Percentiles rank a stretch among this genome's conserved stretches.
Evolutionary conservation across 1,140 invertebrate species (phyloP).

Genomic region (Brachionus manjavacas): DNA sequence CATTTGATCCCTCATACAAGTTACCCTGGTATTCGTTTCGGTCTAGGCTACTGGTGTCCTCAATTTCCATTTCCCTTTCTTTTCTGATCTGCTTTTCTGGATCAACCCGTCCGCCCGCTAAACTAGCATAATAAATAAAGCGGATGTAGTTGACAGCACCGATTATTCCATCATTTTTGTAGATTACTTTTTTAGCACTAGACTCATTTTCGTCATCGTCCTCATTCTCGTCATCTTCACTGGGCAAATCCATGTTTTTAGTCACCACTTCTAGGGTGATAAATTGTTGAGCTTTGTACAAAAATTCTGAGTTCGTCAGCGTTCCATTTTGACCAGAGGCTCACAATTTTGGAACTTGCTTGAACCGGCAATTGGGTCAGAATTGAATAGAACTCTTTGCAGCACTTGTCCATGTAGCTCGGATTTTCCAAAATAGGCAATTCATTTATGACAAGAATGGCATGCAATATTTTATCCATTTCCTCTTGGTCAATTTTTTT

Average conservation of each 20-base stretch:
- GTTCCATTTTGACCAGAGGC: constrained; percentile 71
- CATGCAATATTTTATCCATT: constrained; percentile 63
- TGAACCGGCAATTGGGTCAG: constrained; percentile 67
- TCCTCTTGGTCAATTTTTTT: constrained; percentile 60
- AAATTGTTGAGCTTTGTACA: constrained; percentile 77
- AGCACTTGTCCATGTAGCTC: constrained; percentile 74
- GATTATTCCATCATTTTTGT: constrained; percentile 71
- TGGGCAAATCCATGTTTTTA: constrained; percentile 42
- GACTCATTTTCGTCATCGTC: constrained; percentile 80
- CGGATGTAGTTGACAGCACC: constrained; percentile 59
- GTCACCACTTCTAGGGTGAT: constrained; percentile 74
- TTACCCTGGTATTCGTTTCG: neutral
- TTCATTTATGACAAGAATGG: constrained; percentile 80
- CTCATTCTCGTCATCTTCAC: constrained; percentile 67
- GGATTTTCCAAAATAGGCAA: constrained; percentile 72
- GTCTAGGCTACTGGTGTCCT: neutral
- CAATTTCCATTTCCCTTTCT: constrained; percentile 22
- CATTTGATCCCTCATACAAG: neutral
- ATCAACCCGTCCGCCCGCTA: constrained; percentile 67
- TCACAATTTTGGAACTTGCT: constrained; percentile 73
- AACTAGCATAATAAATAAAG: constrained; percentile 82
- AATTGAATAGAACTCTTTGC: constrained; percentile 75
- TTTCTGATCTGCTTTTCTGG: constrained; percentile 2
- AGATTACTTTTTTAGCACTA: constrained; percentile 61
- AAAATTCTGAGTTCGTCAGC: constrained; percentile 65